Conservation (phyloP, 1,140 invertebrate genomes). For the Carposina sasakii region DNA sequence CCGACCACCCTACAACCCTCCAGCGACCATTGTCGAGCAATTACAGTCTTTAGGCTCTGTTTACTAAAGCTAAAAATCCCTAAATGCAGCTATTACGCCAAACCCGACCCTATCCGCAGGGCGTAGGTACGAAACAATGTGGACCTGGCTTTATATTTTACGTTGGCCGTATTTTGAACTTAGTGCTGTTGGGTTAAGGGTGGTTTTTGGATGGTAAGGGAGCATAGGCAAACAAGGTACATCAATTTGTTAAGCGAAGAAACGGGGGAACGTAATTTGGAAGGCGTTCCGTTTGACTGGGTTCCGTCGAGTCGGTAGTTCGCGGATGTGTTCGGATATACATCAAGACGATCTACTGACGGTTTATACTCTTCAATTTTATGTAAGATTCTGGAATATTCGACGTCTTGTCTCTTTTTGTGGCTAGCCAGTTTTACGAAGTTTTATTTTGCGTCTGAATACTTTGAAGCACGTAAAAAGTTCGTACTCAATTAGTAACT, state of each 20-base stretch:
- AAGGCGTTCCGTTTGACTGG: constrained; percentile 45
- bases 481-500: too few species aligned
- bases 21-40: constrained; percentile 32
- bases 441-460: too few species aligned
- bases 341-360: constrained; percentile 34
- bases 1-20: constrained; percentile 12
- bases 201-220: constrained; percentile 21
- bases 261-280: constrained; percentile 65
- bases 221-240: constrained; percentile 33
- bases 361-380: too few species aligned
- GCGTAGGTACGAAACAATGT: too few species aligned
- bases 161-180: constrained; percentile 41
- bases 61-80: constrained; percentile 54
- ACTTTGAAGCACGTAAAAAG: too few species aligned
- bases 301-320: constrained; percentile 39
- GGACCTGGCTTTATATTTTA: too few species aligned
- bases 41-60: constrained; percentile 42
- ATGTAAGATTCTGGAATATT: too few species aligned
- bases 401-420: too few species aligned
- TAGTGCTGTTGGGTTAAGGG: constrained; percentile 25
- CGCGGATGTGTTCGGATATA: constrained; percentile 51
- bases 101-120: constrained; percentile 64
- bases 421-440: too few species aligned
- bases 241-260: constrained; percentile 73
- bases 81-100: constrained; percentile 31